These are phyloP conservation scores for Latrodectus hesperus DNA, from an alignment of 2,888 invertebrate species.

Conservation along the genomic window DNA sequence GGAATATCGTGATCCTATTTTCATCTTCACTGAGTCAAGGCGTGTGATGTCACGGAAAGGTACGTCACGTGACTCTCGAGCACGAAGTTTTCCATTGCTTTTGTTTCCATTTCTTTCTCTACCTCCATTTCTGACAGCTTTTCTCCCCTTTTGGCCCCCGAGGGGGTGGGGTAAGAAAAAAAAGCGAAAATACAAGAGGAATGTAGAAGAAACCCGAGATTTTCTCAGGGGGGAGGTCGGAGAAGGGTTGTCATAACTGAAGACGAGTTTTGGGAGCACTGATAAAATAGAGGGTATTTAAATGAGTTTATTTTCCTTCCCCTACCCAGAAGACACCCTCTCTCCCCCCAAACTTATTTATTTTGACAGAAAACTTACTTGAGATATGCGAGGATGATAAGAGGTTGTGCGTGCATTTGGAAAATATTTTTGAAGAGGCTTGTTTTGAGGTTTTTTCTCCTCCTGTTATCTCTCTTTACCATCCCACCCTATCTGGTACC, in stretches of 20 bases:
- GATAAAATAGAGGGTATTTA: constrained; percentile 50
- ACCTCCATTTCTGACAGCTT: constrained; percentile 20
- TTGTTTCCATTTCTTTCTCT: constrained; percentile 26
- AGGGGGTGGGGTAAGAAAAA: background rate
- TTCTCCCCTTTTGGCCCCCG: background rate
- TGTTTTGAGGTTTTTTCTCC: background rate
- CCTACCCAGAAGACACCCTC: background rate
- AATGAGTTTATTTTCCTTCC: constrained; percentile 53
- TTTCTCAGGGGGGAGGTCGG: background rate
- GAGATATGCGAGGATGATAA: constrained; percentile 25
- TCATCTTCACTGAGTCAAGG: constrained; percentile 32
- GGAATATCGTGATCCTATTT: constrained; percentile 40
- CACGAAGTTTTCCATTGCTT: constrained; percentile 32
- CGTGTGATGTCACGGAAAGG: constrained; percentile 38
- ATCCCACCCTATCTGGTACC: background rate
- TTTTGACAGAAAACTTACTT: constrained; percentile 40
- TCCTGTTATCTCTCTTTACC: background rate
- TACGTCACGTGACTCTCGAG: constrained; percentile 7
- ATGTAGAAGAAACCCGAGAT: constrained; percentile 2
- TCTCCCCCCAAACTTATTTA: constrained; percentile 36
- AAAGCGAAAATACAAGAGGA: background rate
- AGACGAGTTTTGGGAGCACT: background rate
- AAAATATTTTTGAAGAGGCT: background rate
- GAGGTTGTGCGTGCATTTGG: background rate
- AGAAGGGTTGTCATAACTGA: constrained; percentile 27